Percentiles rank a stretch among this genome's conserved stretches.
Conservation (phyloP, 2,797 vertebrate genomes). For the Halcyon badia region DNA sequence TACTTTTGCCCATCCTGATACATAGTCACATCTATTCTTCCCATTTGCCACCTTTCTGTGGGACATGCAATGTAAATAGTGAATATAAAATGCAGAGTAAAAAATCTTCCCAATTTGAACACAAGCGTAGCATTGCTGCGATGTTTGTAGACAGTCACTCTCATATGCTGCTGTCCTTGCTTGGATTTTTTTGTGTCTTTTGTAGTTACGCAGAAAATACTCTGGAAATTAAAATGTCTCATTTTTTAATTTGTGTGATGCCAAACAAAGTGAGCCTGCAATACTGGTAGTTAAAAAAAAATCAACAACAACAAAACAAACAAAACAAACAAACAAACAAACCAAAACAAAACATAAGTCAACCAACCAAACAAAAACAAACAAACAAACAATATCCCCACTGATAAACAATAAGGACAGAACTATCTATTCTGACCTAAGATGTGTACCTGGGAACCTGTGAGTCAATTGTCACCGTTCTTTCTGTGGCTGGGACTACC, state of each 20-base stretch:
- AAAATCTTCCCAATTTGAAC: neutral
- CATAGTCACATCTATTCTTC: neutral
- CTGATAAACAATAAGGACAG: neutral
- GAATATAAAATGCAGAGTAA: neutral
- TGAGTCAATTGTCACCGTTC: neutral
- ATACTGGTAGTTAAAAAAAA: neutral
- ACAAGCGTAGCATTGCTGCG: accelerated
- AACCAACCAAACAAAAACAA: too few species aligned
- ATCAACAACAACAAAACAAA: neutral
- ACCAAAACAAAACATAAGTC: neutral
- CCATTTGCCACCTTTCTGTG: neutral
- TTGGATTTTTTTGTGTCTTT: neutral
- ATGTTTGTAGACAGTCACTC: accelerated
- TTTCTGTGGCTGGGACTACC: neutral
- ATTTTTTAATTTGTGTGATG: neutral
- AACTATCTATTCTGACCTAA: neutral
- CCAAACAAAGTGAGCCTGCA: neutral
- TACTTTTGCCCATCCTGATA: neutral
- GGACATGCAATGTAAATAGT: neutral
- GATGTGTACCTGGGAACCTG: neutral
- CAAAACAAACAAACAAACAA: neutral
- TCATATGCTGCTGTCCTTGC: accelerated
- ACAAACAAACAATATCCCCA: too few species aligned
- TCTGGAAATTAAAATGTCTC: neutral
- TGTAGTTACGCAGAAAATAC: neutral